Percentiles rank a stretch among this genome's conserved stretches.
phyloP scores from a whole-genome alignment of 2,113 vertebrate species.

The Trematomus loennbergii region DNA sequence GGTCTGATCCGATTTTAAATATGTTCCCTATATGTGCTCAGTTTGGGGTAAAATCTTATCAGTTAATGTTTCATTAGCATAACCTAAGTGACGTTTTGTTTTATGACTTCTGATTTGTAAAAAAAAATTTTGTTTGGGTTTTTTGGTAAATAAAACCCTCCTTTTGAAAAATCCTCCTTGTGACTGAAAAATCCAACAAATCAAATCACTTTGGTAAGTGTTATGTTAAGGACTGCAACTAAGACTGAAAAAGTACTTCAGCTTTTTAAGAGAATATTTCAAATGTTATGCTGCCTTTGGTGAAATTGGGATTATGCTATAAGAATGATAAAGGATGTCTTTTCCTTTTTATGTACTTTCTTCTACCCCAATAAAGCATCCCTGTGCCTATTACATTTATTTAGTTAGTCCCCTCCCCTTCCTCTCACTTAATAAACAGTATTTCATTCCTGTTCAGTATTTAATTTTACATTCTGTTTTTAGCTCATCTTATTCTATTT shows the following conservation, averaged over 20 bases:
- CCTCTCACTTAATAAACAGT: no score
- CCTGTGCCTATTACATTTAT: background rate
- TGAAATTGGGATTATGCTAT: conserved; percentile 1
- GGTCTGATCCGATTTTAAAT: background rate
- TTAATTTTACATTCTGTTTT: no score
- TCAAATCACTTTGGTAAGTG: no score
- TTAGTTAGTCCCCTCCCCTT: background rate
- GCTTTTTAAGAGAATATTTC: background rate
- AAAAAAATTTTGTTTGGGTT: background rate
- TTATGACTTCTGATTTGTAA: no score
- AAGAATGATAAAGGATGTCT: background rate
- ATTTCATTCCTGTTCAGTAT: no score
- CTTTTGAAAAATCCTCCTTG: no score
- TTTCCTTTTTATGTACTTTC: background rate
- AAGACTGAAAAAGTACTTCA: background rate
- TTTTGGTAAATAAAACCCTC: background rate
- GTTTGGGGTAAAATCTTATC: background rate
- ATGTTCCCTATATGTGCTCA: background rate
- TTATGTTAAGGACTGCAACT: background rate
- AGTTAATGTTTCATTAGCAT: background rate
- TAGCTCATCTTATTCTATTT: no score
- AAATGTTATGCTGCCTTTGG: conserved; percentile 18
- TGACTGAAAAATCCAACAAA: no score
- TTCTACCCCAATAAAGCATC: background rate
- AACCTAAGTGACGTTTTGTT: background rate